These are phyloP conservation scores for Enchytraeus crypticus DNA, from an alignment of 2,888 invertebrate genomes.

Conservation along the genomic window DNA sequence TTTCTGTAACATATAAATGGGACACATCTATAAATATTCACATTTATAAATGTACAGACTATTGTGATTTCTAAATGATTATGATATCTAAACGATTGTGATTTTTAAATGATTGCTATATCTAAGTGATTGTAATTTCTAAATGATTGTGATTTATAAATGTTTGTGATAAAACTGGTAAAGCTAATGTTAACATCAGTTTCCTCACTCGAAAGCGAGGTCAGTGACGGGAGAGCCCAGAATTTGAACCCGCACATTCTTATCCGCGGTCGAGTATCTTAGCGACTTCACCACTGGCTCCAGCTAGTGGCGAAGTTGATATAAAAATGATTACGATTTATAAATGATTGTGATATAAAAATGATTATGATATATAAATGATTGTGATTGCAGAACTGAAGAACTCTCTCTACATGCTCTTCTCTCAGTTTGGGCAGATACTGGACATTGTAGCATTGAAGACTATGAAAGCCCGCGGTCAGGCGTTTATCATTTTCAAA, in stretches of 20 bases:
- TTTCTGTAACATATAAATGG: no score
- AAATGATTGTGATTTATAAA: neutral
- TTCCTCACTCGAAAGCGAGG: no score
- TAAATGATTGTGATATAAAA: neutral
- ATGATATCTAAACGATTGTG: neutral
- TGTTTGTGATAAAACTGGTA: neutral
- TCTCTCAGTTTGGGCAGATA: constrained; percentile 98
- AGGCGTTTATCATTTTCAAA: constrained; percentile 96
- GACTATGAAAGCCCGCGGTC: constrained; percentile 93
- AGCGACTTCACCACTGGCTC: no score
- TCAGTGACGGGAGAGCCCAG: no score
- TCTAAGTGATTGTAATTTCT: neutral
- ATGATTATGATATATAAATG: neutral
- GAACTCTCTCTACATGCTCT: constrained; percentile 94
- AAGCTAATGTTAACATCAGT: no score
- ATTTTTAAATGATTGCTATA: neutral
- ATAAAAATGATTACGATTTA: neutral
- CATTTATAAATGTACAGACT: no score
- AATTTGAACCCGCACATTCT: no score
- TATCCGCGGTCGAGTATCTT: no score
- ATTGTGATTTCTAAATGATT: neutral
- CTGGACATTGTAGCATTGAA: constrained; percentile 92
- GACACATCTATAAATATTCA: no score
- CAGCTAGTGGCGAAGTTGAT: neutral
- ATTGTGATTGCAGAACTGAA: constrained; percentile 70